phyloP scores from a whole-genome alignment of 2,888 invertebrate genomes.

The Ophion slaviceki region DNA sequence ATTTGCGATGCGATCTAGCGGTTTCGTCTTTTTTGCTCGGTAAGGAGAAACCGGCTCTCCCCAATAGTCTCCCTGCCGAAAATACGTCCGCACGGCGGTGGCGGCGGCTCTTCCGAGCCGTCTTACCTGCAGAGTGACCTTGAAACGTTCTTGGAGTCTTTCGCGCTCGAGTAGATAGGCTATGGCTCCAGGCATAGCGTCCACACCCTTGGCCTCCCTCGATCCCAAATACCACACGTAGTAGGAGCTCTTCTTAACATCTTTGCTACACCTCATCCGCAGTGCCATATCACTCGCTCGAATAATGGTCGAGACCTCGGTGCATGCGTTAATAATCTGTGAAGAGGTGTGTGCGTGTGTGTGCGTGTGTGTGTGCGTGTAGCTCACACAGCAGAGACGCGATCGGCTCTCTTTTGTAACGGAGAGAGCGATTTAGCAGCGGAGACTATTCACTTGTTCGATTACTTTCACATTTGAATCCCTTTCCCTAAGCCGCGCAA shows the following conservation, averaged over 20 bases:
- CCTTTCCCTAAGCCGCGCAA: constrained; percentile 13
- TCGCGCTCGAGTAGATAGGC: constrained; percentile 93
- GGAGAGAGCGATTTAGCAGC: not conserved
- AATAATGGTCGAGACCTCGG: constrained; percentile 18
- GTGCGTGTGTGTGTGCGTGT: too few species aligned
- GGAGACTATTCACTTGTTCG: constrained; percentile 58
- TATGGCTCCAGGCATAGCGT: constrained; percentile 94
- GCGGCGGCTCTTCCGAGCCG: constrained; percentile 15
- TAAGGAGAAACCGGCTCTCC: constrained; percentile 58
- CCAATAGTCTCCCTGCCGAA: constrained; percentile 12
- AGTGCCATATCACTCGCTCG: constrained; percentile 88
- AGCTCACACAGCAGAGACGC: too few species aligned
- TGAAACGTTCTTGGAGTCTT: constrained; percentile 93
- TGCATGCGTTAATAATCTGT: constrained; percentile 11
- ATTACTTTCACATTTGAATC: constrained; percentile 77
- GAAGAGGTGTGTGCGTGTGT: not conserved
- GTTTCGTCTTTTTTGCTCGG: not conserved
- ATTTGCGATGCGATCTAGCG: constrained; percentile 39
- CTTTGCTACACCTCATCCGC: constrained; percentile 89
- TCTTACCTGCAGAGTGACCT: constrained; percentile 93
- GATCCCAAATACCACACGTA: constrained; percentile 98
- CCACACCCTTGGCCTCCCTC: constrained; percentile 95
- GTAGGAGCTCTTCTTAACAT: constrained; percentile 95
- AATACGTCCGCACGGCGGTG: constrained; percentile 1
- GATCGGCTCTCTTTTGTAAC: not conserved